Evolutionary conservation across 2,113 vertebrate genomes (phyloP).

Genomic region (Vimba vimba): DNA sequence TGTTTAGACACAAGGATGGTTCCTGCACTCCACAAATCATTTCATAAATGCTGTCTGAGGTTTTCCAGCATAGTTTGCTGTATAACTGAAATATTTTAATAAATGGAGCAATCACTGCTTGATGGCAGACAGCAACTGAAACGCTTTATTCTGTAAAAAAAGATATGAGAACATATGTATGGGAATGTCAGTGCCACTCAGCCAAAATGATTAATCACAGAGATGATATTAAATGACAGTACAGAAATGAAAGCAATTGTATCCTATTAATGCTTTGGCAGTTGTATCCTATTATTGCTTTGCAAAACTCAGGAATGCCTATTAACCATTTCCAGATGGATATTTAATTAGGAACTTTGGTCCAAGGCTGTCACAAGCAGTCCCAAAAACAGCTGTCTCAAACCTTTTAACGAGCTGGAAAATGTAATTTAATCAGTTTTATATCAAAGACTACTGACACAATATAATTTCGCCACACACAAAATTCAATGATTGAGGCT

Average conservation of each 20-base stretch:
- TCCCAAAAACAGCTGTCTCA: slow-evolving; percentile 23
- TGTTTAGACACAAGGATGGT: neutral
- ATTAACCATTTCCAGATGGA: slow-evolving; percentile 29
- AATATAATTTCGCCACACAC: slow-evolving; percentile 24
- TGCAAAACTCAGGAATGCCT: neutral
- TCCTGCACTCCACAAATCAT: slow-evolving; percentile 4
- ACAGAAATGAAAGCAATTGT: neutral
- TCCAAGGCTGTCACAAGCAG: neutral
- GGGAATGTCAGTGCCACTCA: slow-evolving; percentile 5
- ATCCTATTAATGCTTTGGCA: neutral
- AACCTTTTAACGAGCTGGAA: slow-evolving; percentile 33
- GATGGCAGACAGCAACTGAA: neutral
- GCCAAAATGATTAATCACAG: slow-evolving; percentile 8
- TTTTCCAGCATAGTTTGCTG: slow-evolving; percentile 20
- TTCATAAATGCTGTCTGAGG: slow-evolving; percentile 28
- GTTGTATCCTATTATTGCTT: slow-evolving; percentile 1
- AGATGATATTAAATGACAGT: neutral
- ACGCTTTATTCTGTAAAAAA: neutral
- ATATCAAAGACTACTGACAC: slow-evolving; percentile 27
- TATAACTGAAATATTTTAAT: slow-evolving; percentile 39
- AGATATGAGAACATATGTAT: neutral
- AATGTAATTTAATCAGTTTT: slow-evolving; percentile 23
- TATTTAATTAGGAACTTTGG: slow-evolving; percentile 28
- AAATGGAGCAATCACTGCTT: neutral
- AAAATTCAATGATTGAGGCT: slow-evolving; percentile 5